A percentile compares a stretch with the other conserved stretches of the same genome.
Evolutionary conservation across 2,888 invertebrate species (phyloP).

Genomic region (Ennomos fuscantarius): DNA sequence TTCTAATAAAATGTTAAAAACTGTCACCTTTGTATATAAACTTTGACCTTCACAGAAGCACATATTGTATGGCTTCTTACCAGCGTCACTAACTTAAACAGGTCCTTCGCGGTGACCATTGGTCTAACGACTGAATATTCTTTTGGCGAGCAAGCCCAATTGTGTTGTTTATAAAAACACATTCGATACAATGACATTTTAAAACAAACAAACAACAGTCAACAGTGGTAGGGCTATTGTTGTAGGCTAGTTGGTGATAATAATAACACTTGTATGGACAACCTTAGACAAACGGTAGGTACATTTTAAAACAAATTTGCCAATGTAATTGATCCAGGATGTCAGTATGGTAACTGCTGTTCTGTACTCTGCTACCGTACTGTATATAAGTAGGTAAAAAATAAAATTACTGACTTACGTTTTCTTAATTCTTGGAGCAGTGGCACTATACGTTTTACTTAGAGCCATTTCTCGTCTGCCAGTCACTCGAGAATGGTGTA

Average conservation of each 20-base stretch:
- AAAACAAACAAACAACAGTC: constrained; percentile 21
- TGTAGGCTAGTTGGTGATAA: background rate
- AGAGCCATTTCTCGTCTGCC: constrained; percentile 87
- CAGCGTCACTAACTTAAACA: constrained; percentile 17
- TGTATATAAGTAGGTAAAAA: background rate
- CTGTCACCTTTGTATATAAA: constrained; percentile 18
- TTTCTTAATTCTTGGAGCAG: constrained; percentile 94
- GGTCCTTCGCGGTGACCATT: constrained; percentile 28
- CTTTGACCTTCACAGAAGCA: constrained; percentile 31
- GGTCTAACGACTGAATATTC: constrained; percentile 21
- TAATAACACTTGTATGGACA: constrained; percentile 12
- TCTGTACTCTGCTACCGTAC: background rate
- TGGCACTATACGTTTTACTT: constrained; percentile 89
- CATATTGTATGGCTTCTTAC: constrained; percentile 34
- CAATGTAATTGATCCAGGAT: too few species aligned
- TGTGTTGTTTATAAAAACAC: constrained; percentile 25
- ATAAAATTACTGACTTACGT: constrained; percentile 84
- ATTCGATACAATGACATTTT: constrained; percentile 26
- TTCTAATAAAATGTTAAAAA: too few species aligned
- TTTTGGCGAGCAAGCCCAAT: constrained; percentile 17
- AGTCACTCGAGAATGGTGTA: constrained; percentile 84
- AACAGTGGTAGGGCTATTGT: constrained; percentile 7
- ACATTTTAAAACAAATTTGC: too few species aligned
- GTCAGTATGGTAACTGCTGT: too few species aligned
- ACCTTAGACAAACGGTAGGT: background rate